Evolutionary conservation across 1,140 invertebrate genomes (phyloP), one percentile per base, ranked within the genome.

Genomic region (Drosophila neocordata): DNA sequence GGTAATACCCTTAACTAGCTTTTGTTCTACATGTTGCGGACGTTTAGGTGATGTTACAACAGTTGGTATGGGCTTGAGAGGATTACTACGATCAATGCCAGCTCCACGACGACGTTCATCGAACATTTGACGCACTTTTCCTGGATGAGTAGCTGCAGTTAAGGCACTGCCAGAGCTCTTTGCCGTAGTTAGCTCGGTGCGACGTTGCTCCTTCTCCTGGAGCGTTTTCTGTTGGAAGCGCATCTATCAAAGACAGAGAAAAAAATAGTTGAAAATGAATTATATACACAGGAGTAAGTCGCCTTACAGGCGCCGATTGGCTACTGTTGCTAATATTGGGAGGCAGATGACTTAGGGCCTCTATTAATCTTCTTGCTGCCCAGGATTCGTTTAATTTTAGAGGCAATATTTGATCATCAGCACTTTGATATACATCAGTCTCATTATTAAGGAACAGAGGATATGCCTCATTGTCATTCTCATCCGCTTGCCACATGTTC

Each of bases 81-180:
- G 96, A 92, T 97, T 95, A 85, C 95, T 96, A 65, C 95, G 95
- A 92, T 97, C 96, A 73, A 96, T 95, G 27, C 96, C 96, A 5
- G 93, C 93, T 56, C 93, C 94, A 55, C 94, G 94, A 27, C 96
- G 93, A 12, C 95, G 93, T 79, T 96, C 96, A 73, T 96, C 95
- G 83, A 96, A 96, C 95, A 96, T 95, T 92, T 95, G 95, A n/a
- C 95, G 93, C 2, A 95, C 95, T 55, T 91, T 91, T 15, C 90
- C 90, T n/a, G 63, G 65, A 34, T 63, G 55, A 7, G 68, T n/a
- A 0, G 41, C 51, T 6, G 51, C 31, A 9, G 44, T 20, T 35
- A 65, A 22, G 31, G n/a, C 12, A 27, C 59, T 69, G 13, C 13
- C 57, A n/a, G 11, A 44, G 6, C 27, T 6, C 48, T 31, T 69